Evolutionary conservation across 2,888 invertebrate species (phyloP).

Genomic region (Asteroscopus sphinx): DNA sequence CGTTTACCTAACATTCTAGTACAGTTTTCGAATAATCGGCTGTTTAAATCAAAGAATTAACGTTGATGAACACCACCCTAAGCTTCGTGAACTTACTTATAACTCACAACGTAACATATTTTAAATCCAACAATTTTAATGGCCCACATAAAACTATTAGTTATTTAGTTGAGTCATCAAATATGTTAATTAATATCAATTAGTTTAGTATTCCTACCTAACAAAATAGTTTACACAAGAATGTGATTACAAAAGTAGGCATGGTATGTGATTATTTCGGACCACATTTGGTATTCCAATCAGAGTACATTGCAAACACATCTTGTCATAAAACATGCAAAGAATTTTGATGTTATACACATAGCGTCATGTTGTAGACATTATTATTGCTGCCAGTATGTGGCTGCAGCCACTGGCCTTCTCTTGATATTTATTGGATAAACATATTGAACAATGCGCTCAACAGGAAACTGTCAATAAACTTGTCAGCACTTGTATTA

Average conservation of each 20-base stretch:
- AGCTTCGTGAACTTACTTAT: too few species aligned
- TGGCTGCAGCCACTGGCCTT: conserved; percentile 55
- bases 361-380: conserved; percentile 39
- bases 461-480: conserved; percentile 86
- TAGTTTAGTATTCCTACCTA: conserved; percentile 21
- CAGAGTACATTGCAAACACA: conserved; percentile 62
- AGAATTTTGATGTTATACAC: conserved; percentile 59
- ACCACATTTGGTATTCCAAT: conserved; percentile 71
- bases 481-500: conserved; percentile 75
- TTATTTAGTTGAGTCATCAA: conserved; percentile 4
- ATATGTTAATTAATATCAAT: conserved; percentile 4
- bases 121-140: too few species aligned
- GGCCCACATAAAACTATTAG: too few species aligned
- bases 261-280: conserved; percentile 59
- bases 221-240: conserved; percentile 39
- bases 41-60: too few species aligned
- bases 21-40: too few species aligned
- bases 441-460: conserved; percentile 77
- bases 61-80: too few species aligned
- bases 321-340: conserved; percentile 61
- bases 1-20: too few species aligned
- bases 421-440: conserved; percentile 77
- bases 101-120: too few species aligned
- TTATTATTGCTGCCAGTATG: conserved; percentile 39
- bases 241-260: conserved; percentile 52